Evolutionary conservation across 2,113 vertebrate genomes (phyloP).

Genomic region (Thamnophis sirtalis): DNA sequence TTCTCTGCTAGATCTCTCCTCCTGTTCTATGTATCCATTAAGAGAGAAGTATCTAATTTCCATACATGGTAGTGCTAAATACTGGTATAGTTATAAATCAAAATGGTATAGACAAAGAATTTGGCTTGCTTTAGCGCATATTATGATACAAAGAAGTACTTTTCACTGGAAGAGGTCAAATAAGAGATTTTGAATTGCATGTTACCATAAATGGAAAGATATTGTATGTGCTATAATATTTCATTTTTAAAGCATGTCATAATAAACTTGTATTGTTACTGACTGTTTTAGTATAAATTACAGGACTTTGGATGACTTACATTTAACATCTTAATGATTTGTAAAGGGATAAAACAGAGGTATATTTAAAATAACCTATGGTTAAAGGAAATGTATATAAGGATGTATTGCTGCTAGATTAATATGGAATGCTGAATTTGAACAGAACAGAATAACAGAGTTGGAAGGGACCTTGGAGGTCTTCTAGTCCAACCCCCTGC

Average conservation of each 20-base stretch:
- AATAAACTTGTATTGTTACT: not conserved
- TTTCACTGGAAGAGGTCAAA: not conserved
- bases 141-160: constrained; percentile 3
- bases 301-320: not conserved
- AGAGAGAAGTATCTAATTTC: not conserved
- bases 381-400: not conserved
- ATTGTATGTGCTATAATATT: not conserved
- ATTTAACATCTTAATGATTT: not conserved
- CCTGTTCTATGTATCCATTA: not conserved
- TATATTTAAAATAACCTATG: not conserved
- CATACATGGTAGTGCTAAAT: not conserved
- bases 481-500: too few relatives aligned
- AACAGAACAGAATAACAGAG: too few relatives aligned
- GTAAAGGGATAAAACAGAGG: not conserved
- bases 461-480: too few relatives aligned
- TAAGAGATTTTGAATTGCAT: constrained; percentile 1
- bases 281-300: not conserved
- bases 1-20: not conserved
- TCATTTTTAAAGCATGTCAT: not conserved
- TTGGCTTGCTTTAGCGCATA: not conserved
- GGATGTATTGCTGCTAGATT: not conserved
- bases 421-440: not conserved
- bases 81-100: constrained; percentile 18
- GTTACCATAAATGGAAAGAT: constrained; percentile 12
- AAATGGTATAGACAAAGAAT: not conserved